These are phyloP conservation scores for Rhogogaster chlorosoma DNA, from an alignment of 2,888 invertebrate genomes.

Conservation along the genomic window DNA sequence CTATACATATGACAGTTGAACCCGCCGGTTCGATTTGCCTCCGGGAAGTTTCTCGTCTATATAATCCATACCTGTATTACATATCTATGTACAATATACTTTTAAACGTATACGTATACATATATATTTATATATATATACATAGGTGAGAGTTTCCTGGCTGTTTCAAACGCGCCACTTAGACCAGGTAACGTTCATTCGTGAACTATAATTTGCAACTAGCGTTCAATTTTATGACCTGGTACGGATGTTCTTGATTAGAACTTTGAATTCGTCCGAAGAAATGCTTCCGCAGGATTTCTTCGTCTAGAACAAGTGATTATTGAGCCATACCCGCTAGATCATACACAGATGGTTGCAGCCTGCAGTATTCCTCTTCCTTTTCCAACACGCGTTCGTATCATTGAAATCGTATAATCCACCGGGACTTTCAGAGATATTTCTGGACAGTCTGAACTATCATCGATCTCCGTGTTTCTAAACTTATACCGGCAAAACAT, in stretches of 20 bases:
- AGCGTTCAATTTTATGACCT: slow-evolving; percentile 41
- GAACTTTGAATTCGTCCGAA: slow-evolving; percentile 40
- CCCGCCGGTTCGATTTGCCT: slow-evolving; percentile 29
- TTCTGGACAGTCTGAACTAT: not conserved
- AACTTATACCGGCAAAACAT: not conserved
- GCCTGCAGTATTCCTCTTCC: not conserved
- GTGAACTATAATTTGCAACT: slow-evolving; percentile 43
- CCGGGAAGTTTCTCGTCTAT: slow-evolving; percentile 2
- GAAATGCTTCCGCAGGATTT: slow-evolving; percentile 38
- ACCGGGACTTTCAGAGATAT: not conserved
- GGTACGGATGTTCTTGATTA: slow-evolving; percentile 45
- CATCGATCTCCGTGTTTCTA: not conserved
- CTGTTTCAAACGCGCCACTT: slow-evolving; percentile 43
- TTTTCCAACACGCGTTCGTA: not conserved
- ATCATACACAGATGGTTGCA: not conserved
- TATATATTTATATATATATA: not conserved
- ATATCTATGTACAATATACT: not conserved
- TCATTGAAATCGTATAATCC: not conserved
- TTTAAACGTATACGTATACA: not conserved
- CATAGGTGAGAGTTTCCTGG: slow-evolving; percentile 41
- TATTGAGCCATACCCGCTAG: not conserved
- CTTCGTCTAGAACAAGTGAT: not conserved
- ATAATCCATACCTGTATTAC: slow-evolving; percentile 12
- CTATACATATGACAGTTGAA: slow-evolving; percentile 27
- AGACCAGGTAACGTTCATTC: slow-evolving; percentile 39